Evolutionary conservation across 1,140 invertebrate species (phyloP).

Genomic region (Macrostomum lignano): DNA sequence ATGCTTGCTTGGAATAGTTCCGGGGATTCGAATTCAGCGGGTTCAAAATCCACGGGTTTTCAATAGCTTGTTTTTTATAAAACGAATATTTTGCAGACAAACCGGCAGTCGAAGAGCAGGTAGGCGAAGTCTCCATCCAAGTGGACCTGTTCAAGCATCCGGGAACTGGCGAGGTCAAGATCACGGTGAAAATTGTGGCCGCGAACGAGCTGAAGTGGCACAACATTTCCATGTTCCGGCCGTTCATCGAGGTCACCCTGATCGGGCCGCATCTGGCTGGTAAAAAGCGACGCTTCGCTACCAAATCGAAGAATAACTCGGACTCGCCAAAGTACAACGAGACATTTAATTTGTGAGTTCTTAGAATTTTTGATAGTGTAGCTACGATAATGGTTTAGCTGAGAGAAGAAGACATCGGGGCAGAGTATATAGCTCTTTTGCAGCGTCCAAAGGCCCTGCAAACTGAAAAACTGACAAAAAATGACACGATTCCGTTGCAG

Average conservation of each 20-base stretch:
- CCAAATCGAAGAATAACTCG: neutral
- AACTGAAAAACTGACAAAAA: neutral
- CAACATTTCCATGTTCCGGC: slow-evolving; percentile 1
- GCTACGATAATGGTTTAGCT: neutral
- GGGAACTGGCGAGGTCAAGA: slow-evolving; percentile 3
- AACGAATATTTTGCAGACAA: neutral
- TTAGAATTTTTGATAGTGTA: slow-evolving; percentile 1
- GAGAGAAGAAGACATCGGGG: no score
- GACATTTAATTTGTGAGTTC: slow-evolving; percentile 4
- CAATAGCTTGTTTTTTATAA: neutral
- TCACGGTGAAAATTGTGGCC: neutral
- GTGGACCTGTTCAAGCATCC: slow-evolving; percentile 5
- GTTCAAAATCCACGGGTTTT: neutral
- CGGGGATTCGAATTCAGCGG: neutral
- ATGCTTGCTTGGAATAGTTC: neutral
- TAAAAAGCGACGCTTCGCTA: slow-evolving; percentile 2
- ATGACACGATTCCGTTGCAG: neutral
- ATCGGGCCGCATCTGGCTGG: neutral
- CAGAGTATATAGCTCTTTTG: no score
- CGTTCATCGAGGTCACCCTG: slow-evolving; percentile 3
- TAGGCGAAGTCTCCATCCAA: slow-evolving; percentile 1
- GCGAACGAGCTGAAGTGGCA: neutral
- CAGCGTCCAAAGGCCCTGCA: no score
- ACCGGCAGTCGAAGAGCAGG: neutral
- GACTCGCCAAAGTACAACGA: slow-evolving; percentile 4